Evolutionary conservation across 2,113 vertebrate genomes (phyloP), one percentile per base, ranked within the genome.

Genomic region (Nannospalax galili): DNA sequence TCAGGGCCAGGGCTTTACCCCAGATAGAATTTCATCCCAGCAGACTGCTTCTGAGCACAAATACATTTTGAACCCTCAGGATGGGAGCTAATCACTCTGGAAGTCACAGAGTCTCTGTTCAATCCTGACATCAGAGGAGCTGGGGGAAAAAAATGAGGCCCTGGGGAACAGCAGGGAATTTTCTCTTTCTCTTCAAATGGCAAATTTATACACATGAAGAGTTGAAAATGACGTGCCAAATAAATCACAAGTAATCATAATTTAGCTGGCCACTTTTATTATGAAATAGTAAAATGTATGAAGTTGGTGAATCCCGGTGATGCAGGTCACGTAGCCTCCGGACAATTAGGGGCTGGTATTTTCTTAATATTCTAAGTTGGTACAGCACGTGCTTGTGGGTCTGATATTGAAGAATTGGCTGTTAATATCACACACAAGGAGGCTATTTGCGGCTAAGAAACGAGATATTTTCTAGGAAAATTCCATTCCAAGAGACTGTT

Each of bases 271-370:
- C 78, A 15, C 69, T 30, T 87, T 45, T 52, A 45, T 74, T 30
- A 48, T 14, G 40, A 79, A 74, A 87, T 35, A 75, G 75, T 67
- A 19, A 79, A 67, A 58, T 4, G 14, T 42, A 8, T 0, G 48
- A 65, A 52, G 72, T 58, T 67, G 5, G 35, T 2, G 9, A 3
- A 10, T 0, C 3, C 60, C 17, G 72, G 8, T 37, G 48, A 45
- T 0, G 1, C 8, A 1, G 73, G 30, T 37, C 35, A 1, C 0
- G 7, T 0, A 67, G 17, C 69, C 74, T 20, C 81, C 0, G 6
- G 2, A 30, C 73, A 20, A 7, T 7, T 2, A 72, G 37, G 16
- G 52, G 30, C 37, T 20, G 20, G 30, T 20, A 17, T 32, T 37
- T 67, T 14, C 84, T 24, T 42, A 40, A 28, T 42, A 6, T 9